Conservation (phyloP, 2,888 invertebrate genomes). For the Drosophila flavopinicola region DNA sequence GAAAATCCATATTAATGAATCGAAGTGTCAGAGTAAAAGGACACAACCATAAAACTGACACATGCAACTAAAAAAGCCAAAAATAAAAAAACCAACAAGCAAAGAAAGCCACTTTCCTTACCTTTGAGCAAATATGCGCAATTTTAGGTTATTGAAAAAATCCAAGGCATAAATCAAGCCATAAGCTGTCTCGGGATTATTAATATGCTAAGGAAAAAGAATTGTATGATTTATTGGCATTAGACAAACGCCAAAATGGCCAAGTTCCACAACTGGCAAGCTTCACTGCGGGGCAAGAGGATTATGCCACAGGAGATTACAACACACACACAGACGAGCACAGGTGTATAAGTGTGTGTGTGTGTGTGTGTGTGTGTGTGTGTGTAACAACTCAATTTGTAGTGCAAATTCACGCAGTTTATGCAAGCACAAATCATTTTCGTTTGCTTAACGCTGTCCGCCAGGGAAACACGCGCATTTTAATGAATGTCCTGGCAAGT, state of each 20-base stretch:
- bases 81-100: not conserved
- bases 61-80: slow-evolving; percentile 5
- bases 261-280: slow-evolving; percentile 6
- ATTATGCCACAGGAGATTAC: slow-evolving; percentile 54
- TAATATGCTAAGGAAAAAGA: slow-evolving; percentile 61
- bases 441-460: slow-evolving; percentile 14
- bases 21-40: not conserved
- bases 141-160: slow-evolving; percentile 41
- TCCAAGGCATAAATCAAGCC: slow-evolving; percentile 59
- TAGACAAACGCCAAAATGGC: slow-evolving; percentile 45
- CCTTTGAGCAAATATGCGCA: slow-evolving; percentile 18
- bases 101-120: too few relatives aligned
- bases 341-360: slow-evolving; percentile 27
- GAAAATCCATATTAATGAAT: slow-evolving; percentile 3
- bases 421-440: slow-evolving; percentile 63
- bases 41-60: slow-evolving; percentile 20
- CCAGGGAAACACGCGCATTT: slow-evolving; percentile 34
- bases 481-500: slow-evolving; percentile 42
- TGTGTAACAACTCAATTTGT: slow-evolving; percentile 72
- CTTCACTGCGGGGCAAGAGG: not conserved
- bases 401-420: slow-evolving; percentile 60
- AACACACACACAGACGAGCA: slow-evolving; percentile 3
- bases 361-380: slow-evolving; percentile 35
- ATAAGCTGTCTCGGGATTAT: slow-evolving; percentile 68
- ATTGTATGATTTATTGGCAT: slow-evolving; percentile 65